Percentiles rank a stretch among this genome's conserved stretches.
These are phyloP conservation scores for Spodoptera exigua DNA, from an alignment of 2,888 invertebrate genomes.

Conservation along the genomic window DNA sequence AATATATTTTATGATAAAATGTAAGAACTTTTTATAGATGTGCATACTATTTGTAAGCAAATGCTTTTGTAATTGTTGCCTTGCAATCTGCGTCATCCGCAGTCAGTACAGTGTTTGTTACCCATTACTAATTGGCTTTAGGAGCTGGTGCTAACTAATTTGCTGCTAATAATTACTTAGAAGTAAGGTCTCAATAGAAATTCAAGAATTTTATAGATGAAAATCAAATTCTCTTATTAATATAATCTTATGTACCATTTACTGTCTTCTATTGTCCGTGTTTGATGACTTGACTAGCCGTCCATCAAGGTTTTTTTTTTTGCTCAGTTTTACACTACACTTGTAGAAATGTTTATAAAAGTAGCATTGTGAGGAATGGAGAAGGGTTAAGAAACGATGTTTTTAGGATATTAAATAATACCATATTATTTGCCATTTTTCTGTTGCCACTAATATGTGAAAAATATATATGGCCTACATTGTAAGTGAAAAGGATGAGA, in stretches of 20 bases:
- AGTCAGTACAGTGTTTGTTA: constrained; percentile 19
- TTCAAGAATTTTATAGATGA: constrained; percentile 13
- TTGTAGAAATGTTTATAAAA: constrained; percentile 23
- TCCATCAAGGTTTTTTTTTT: constrained; percentile 34
- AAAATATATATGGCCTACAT: constrained; percentile 13
- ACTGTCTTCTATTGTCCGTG: constrained; percentile 16
- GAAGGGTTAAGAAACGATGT: constrained; percentile 16
- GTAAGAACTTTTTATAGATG: constrained; percentile 11
- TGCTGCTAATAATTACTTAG: constrained; percentile 55
- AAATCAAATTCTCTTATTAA: constrained; percentile 10
- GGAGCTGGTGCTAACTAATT: constrained; percentile 66
- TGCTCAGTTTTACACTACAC: constrained; percentile 47
- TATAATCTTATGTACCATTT: not conserved
- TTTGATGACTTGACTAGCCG: constrained; percentile 25
- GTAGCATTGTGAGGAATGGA: constrained; percentile 11
- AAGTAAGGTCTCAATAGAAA: constrained; percentile 40
- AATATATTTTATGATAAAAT: constrained; percentile 28
- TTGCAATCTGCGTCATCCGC: constrained; percentile 14
- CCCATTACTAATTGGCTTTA: constrained; percentile 51
- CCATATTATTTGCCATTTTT: constrained; percentile 49
- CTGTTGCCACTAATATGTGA: constrained; percentile 37
- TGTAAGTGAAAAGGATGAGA: not conserved
- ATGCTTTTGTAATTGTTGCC: constrained; percentile 25
- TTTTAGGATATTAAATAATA: constrained; percentile 25
- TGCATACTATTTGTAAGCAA: constrained; percentile 27